phyloP scores from a whole-genome alignment of 1,140 invertebrate species.

The Orussus abietinus region DNA sequence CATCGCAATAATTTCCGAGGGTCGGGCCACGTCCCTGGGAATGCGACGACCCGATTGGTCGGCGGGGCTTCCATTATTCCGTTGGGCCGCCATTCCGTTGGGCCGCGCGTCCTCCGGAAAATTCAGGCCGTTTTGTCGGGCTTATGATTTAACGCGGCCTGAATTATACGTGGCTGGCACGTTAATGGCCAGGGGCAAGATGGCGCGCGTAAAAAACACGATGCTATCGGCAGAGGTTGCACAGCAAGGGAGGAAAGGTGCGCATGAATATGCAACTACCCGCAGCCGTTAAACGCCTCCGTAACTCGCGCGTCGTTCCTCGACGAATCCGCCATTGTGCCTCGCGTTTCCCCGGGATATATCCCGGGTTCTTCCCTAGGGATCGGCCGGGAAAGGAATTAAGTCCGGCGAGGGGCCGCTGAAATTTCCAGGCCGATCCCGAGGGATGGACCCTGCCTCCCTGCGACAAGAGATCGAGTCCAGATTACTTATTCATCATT shows the following conservation, averaged over 20 bases:
- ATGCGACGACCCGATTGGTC: too few relatives aligned
- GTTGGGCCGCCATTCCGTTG: too few relatives aligned
- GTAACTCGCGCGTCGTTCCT: neutral
- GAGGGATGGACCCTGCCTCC: too few relatives aligned
- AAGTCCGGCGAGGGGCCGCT: neutral
- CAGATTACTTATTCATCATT: too few relatives aligned
- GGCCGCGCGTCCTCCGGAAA: too few relatives aligned
- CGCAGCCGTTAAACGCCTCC: neutral
- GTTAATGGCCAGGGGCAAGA: neutral
- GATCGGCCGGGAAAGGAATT: neutral
- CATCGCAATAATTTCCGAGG: too few relatives aligned
- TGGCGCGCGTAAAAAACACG: neutral
- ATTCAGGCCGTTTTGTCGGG: too few relatives aligned
- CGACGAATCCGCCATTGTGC: constrained; percentile 1
- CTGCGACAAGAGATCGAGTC: too few relatives aligned
- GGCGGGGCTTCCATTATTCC: too few relatives aligned
- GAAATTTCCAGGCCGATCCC: too few relatives aligned
- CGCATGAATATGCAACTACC: neutral
- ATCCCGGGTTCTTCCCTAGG: neutral
- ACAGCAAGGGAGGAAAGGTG: neutral
- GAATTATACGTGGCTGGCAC: constrained; percentile 1
- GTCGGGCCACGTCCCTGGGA: too few relatives aligned
- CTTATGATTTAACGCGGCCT: neutral
- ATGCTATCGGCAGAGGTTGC: neutral
- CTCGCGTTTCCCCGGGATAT: too few relatives aligned